Evolutionary conservation across 2,888 invertebrate genomes (phyloP).

Genomic region (Hydraecia micacea): DNA sequence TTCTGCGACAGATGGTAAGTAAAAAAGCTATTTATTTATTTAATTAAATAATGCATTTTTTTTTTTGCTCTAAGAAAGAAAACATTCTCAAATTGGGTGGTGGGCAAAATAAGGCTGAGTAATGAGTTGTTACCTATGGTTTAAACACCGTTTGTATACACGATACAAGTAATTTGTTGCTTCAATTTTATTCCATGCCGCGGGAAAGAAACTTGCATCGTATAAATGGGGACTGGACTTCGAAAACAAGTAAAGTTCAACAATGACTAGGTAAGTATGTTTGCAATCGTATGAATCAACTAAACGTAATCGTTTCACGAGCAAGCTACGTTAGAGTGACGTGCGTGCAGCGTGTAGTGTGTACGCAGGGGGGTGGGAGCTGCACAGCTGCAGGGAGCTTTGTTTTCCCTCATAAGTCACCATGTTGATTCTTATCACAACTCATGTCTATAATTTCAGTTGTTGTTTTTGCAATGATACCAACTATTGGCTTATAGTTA

Average conservation of each 20-base stretch:
- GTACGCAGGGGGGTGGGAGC: slow-evolving; percentile 17
- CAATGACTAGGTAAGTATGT: too few relatives aligned
- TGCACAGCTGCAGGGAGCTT: slow-evolving; percentile 10
- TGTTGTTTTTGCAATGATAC: neutral
- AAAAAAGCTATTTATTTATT: too few relatives aligned
- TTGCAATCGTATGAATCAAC: neutral
- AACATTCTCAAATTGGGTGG: too few relatives aligned
- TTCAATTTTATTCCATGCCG: neutral
- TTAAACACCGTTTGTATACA: neutral
- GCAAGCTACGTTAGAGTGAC: neutral
- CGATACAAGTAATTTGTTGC: neutral
- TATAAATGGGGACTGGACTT: neutral
- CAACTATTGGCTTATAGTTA: neutral
- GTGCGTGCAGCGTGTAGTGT: neutral
- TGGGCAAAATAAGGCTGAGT: too few relatives aligned
- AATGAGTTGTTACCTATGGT: too few relatives aligned
- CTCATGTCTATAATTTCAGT: neutral
- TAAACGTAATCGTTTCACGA: neutral
- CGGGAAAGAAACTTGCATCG: neutral
- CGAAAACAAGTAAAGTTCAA: neutral
- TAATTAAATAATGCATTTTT: too few relatives aligned
- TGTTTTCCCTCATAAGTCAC: slow-evolving; percentile 15
- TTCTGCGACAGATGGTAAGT: too few relatives aligned
- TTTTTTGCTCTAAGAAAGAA: too few relatives aligned
- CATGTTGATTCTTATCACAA: slow-evolving; percentile 20